Evolutionary conservation across 2,113 vertebrate species (phyloP).

Genomic region (Neogale vison): DNA sequence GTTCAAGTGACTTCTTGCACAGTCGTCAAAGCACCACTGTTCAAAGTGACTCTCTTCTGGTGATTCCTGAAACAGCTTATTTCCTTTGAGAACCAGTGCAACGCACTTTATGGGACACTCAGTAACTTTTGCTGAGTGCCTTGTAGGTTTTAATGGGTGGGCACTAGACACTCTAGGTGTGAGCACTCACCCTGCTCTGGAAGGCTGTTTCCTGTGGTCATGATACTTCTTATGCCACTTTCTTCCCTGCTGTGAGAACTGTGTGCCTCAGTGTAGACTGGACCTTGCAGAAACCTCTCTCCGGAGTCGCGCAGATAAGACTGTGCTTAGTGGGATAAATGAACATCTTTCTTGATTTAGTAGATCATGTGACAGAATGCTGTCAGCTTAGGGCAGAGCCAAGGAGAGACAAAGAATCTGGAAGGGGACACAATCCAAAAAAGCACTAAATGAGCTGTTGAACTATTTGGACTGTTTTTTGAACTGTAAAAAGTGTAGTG

Average conservation of each 20-base stretch:
- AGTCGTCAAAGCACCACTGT: slow-evolving; percentile 56
- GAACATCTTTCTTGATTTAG: neutral
- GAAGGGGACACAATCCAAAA: neutral
- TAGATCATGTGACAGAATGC: slow-evolving; percentile 18
- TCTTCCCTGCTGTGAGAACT: neutral
- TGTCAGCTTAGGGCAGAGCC: neutral
- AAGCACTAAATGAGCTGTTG: neutral
- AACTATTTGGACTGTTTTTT: slow-evolving; percentile 31
- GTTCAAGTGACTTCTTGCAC: slow-evolving; percentile 55
- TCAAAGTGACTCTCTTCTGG: slow-evolving; percentile 59
- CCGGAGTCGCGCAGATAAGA: neutral
- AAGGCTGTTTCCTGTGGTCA: neutral
- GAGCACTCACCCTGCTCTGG: neutral
- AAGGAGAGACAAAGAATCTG: slow-evolving; percentile 18
- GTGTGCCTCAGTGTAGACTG: neutral
- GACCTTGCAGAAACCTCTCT: neutral
- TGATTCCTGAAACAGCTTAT: neutral
- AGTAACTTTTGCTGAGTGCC: neutral
- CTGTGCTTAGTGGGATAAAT: neutral
- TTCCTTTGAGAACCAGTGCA: neutral
- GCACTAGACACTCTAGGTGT: neutral
- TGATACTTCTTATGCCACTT: neutral
- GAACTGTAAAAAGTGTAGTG: slow-evolving; percentile 30
- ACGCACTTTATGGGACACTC: neutral
- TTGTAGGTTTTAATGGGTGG: neutral